A percentile compares a stretch with the other conserved stretches of the same genome.
phyloP scores from a whole-genome alignment of 2,888 invertebrate genomes.

The Agrotis ipsilon region DNA sequence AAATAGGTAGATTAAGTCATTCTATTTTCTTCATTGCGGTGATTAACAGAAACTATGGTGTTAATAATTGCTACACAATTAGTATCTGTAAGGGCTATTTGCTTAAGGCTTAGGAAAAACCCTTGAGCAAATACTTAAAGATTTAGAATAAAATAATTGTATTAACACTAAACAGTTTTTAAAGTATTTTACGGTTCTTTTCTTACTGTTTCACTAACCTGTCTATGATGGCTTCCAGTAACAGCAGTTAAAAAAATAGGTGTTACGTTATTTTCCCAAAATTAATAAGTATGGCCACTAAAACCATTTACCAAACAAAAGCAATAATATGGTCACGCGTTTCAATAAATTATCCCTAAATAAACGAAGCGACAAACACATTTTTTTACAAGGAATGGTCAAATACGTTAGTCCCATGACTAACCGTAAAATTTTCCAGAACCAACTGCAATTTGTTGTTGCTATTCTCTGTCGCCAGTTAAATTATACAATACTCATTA shows the following conservation, averaged over 20 bases:
- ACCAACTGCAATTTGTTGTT: slow-evolving; percentile 71
- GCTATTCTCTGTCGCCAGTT: slow-evolving; percentile 64
- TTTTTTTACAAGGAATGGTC: slow-evolving; percentile 64
- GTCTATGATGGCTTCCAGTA: slow-evolving; percentile 1
- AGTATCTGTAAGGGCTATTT: too few relatives aligned
- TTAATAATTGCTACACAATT: neutral
- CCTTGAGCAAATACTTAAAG: too few relatives aligned
- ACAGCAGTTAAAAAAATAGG: slow-evolving; percentile 2
- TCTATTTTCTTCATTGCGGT: too few relatives aligned
- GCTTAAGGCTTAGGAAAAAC: neutral
- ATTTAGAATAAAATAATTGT: neutral
- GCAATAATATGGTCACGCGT: slow-evolving; percentile 49
- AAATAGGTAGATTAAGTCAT: too few relatives aligned
- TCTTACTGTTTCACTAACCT: neutral
- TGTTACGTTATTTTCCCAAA: slow-evolving; percentile 3
- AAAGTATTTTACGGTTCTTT: too few relatives aligned
- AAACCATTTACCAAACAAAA: slow-evolving; percentile 49
- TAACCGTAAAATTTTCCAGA: slow-evolving; percentile 71
- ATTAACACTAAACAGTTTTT: too few relatives aligned
- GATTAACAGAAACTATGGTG: too few relatives aligned
- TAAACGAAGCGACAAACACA: slow-evolving; percentile 15
- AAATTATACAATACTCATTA: slow-evolving; percentile 74
- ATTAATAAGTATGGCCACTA: slow-evolving; percentile 29
- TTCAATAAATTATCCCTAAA: slow-evolving; percentile 45
- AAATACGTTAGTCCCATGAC: too few relatives aligned